Conservation (phyloP, 1,140 invertebrate species). For the Drosophila grimshawi region DNA sequence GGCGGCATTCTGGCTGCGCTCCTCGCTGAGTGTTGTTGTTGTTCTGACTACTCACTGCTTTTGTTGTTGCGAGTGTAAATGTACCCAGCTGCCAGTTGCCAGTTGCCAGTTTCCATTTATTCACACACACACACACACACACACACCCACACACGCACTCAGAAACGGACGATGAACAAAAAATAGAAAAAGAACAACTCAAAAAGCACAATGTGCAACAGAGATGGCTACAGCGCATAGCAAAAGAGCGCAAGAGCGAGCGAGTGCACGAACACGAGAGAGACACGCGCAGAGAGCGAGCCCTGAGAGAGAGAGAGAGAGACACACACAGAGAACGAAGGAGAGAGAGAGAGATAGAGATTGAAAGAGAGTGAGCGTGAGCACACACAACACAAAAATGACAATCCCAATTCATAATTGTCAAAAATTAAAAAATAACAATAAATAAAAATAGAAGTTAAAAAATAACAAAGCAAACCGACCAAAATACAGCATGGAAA, state of each 20-base stretch:
- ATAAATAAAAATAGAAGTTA: conserved; percentile 28
- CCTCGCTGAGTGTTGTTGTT: conserved; percentile 17
- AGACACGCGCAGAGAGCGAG: conserved; percentile 47
- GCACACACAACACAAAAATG: conserved; percentile 39
- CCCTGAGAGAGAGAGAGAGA: conserved; percentile 1
- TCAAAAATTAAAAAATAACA: conserved; percentile 28
- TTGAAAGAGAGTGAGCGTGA: neutral
- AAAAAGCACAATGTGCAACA: conserved; percentile 35
- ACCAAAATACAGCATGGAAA: conserved; percentile 4
- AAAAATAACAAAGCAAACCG: conserved; percentile 1
- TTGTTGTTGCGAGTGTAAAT: conserved; percentile 36
- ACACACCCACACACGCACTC: too few relatives aligned
- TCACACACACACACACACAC: conserved; percentile 7
- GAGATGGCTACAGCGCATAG: conserved; percentile 49
- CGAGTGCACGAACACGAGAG: conserved; percentile 31
- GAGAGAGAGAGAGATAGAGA: neutral
- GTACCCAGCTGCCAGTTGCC: conserved; percentile 29
- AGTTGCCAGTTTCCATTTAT: conserved; percentile 35
- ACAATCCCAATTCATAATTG: conserved; percentile 71
- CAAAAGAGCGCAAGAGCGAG: conserved; percentile 11
- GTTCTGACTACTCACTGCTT: conserved; percentile 5
- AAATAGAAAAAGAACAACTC: conserved; percentile 1
- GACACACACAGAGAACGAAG: conserved; percentile 16
- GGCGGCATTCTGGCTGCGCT: conserved; percentile 47
- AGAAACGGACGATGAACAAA: neutral